Conservation (phyloP, 2,797 vertebrate genomes). For the Myotis myotis region DNA sequence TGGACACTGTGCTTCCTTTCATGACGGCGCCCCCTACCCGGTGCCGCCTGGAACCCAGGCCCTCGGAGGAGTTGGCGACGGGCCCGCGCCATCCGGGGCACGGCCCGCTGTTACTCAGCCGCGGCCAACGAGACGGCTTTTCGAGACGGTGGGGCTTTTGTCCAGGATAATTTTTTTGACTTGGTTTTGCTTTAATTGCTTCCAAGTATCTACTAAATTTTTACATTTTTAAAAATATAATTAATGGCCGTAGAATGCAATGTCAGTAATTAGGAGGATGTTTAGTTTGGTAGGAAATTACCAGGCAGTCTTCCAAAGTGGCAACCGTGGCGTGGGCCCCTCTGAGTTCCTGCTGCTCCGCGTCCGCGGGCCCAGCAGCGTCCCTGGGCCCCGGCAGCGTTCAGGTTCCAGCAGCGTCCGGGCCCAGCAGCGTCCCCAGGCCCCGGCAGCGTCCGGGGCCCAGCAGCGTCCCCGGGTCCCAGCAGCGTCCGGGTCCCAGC, state of each 20-base stretch:
- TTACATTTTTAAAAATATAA: background rate
- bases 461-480: too few species aligned
- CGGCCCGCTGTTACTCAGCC: too few species aligned
- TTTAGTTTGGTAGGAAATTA: background rate
- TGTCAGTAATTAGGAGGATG: background rate
- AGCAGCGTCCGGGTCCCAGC: too few species aligned
- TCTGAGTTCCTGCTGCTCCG: too few species aligned
- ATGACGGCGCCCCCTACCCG: background rate
- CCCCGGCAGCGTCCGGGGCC: too few species aligned
- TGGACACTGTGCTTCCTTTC: background rate
- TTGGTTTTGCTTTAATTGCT: background rate
- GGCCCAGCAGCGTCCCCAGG: background rate
- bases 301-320: fast-evolving
- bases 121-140: background rate
- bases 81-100: background rate
- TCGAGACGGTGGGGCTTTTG: background rate
- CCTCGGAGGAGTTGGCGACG: background rate
- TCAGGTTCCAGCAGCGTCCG: too few species aligned
- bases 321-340: background rate
- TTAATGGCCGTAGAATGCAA: background rate
- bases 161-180: background rate
- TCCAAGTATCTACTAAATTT: background rate
- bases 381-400: background rate
- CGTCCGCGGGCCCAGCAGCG: fast-evolving
- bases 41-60: too few species aligned